phyloP scores from a whole-genome alignment of 2,888 invertebrate genomes.

The Branchipolynoe longqiensis region DNA sequence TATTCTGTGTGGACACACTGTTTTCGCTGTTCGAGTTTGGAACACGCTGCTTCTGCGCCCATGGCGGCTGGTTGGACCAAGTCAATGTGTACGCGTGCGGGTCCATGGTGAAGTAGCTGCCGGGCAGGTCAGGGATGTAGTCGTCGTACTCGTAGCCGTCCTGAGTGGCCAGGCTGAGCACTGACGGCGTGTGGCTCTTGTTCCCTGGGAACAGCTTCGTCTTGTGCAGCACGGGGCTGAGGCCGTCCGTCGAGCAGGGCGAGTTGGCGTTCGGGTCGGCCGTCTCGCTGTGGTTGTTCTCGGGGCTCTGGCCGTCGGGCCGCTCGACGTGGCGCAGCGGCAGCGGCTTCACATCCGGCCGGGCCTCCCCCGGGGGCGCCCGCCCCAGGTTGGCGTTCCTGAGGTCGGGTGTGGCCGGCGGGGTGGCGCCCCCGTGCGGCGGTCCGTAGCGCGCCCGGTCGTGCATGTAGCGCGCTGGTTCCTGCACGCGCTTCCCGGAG shows the following conservation, averaged over 20 bases:
- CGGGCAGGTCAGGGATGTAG: slow-evolving; percentile 68
- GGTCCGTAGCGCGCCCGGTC: neutral
- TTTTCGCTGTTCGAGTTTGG: slow-evolving; percentile 34
- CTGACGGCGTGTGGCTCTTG: slow-evolving; percentile 61
- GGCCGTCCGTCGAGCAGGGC: slow-evolving; percentile 59
- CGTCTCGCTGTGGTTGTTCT: slow-evolving; percentile 57
- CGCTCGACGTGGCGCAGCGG: slow-evolving; percentile 64
- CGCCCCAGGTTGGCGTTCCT: slow-evolving; percentile 32
- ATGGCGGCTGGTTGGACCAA: slow-evolving; percentile 66
- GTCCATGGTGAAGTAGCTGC: slow-evolving; percentile 69
- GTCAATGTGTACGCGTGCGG: slow-evolving; percentile 70
- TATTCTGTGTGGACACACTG: slow-evolving; percentile 42
- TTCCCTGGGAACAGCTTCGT: slow-evolving; percentile 62
- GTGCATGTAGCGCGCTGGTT: neutral
- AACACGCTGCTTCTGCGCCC: slow-evolving; percentile 52
- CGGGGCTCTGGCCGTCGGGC: slow-evolving; percentile 66
- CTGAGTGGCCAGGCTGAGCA: slow-evolving; percentile 57
- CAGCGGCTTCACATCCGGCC: slow-evolving; percentile 63
- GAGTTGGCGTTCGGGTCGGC: slow-evolving; percentile 63
- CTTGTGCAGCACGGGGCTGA: slow-evolving; percentile 63
- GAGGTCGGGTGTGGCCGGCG: slow-evolving; percentile 29
- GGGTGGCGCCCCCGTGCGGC: slow-evolving; percentile 12
- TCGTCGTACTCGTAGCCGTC: slow-evolving; percentile 70
- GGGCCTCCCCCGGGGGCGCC: slow-evolving; percentile 53
- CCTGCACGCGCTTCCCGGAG: slow-evolving; percentile 62